Base-by-base conservation (phyloP, 35 echinoderm and acorn worm species). In the Apostichopus parvimensis region DNA sequence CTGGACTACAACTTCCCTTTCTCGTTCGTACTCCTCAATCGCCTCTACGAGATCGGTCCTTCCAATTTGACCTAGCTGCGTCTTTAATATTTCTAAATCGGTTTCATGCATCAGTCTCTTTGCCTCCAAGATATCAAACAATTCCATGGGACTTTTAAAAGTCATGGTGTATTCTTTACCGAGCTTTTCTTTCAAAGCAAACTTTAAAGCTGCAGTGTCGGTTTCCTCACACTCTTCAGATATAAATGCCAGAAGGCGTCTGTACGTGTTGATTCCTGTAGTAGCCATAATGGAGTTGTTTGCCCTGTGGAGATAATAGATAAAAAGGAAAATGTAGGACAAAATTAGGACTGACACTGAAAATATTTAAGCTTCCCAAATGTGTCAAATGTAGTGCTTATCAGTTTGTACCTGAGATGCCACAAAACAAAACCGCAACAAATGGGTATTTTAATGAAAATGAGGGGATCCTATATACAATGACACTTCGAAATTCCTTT, bases 11-110 rank as follows among this genome's bases (percentile, higher is more conserved):
- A 91, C 92, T 34, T 90, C 79, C 11, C 90, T 34, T 89, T 95
- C 92, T 80, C 77, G 83, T 45, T 96, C 91, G 24, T 98, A 95
- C 45, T 79, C 76, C 54, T 98, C 85, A 57, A 95, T 60, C 17
- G 83, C 60, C 56, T 95, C 94, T 4, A 95, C 57, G n/a, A 95
- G 89, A 71, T 98, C 94, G 7, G 9, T 20, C 53, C 93, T 80
- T 6, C 57, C 61, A 14, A 95, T 9, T 5, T 24, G 5, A 60
- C 4, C 2, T 10, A 93, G 73, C 18, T 10, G 12, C 2, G 52
- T 6, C 71, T 87, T 85, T 8, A 93, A 53, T 9, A 93, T 25
- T 12, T 77, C 81, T 34, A 87, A 20, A 79, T 93, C 58, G 15
- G 21, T 78, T 87, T 93, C 92, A 78, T 93, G 25, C 7, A 93